Conservation (phyloP, 2,888 invertebrate species). For the Geophilus truncorum region DNA sequence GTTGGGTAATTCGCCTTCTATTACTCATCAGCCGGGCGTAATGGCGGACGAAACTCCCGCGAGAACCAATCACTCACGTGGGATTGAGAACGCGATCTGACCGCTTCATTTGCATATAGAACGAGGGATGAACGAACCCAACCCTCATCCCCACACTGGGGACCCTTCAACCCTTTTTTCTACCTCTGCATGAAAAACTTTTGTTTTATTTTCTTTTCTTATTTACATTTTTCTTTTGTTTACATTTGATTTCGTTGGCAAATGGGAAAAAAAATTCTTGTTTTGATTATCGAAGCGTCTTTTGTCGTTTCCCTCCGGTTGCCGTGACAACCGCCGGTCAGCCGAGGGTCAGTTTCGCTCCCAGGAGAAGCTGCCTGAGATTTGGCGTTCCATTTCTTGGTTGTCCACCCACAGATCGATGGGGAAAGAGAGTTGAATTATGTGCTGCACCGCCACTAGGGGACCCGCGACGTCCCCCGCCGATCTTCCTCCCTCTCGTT, state of each 20-base stretch:
- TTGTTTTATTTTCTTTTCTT: no score
- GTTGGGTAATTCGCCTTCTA: slow-evolving; percentile 29
- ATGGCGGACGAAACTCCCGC: slow-evolving; percentile 28
- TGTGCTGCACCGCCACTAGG: background rate
- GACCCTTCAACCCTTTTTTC: background rate
- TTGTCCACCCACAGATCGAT: slow-evolving; percentile 10
- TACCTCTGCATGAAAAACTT: background rate
- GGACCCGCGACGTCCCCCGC: background rate
- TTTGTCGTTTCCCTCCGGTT: background rate
- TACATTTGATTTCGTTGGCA: no score
- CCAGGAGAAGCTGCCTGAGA: background rate
- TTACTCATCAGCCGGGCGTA: slow-evolving; percentile 29
- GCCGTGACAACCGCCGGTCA: background rate
- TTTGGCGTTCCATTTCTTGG: slow-evolving; percentile 4
- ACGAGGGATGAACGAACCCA: slow-evolving; percentile 9
- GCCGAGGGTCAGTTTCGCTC: background rate
- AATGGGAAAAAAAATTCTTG: background rate
- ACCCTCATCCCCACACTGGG: background rate
- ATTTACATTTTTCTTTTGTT: background rate
- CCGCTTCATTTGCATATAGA: slow-evolving; percentile 30
- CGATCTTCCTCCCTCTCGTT: background rate
- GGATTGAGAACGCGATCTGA: slow-evolving; percentile 23
- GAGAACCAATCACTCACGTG: slow-evolving; percentile 29
- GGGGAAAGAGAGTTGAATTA: background rate
- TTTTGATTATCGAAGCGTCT: background rate